Base-by-base conservation (phyloP, 2,888 invertebrate species). In the Galeruca laticollis region DNA sequence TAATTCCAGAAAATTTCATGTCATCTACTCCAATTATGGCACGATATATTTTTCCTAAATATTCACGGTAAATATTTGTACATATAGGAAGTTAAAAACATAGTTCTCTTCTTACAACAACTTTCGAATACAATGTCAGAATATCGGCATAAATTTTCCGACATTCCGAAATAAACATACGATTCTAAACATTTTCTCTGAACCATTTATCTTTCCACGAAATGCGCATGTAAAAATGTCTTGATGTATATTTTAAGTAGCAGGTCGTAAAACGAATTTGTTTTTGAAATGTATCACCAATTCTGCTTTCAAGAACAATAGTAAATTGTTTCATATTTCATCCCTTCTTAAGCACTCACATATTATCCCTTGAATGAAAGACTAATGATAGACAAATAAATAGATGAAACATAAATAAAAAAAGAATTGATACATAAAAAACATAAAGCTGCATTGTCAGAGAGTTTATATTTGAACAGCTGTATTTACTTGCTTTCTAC, bases 381-480 rank as follows among this genome's bases (percentile, higher is more conserved):
- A 9, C 33, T 33, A 33, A 33, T 35, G 13, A 40, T n/a, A 40
- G n/a, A 40, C 11, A 11, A 40, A 40, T 13, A 40, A 40, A 40
- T 40, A 3, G 26, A 26, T 26, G 4, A 2, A 40, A 1, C n/a
- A 3, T 10, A 40, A 20, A 15, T 15, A 10, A 49, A 49, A 10
- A 20, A 6, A 20, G 15, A 9, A 20, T 43, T 43, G 43, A 43
- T 26, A 6, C 26, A 6, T 26, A 31, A 54, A 26, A 54, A 11
- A 54, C 10, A 31, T 52, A 52, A 21, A 54, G 8, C n/a, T 31
- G 31, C 26, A 26, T 13, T n/a, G 26, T 26, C 26, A 54, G n/a
- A 13, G 31, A 43, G 33, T 56, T 57, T 56, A 57, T 56, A 31
- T 64, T 64, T 64, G 31, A 18, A 56, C 56, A 64, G 56, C 64